phyloP scores from a whole-genome alignment of 2,888 invertebrate genomes.

The Drosophila vallismaia region DNA sequence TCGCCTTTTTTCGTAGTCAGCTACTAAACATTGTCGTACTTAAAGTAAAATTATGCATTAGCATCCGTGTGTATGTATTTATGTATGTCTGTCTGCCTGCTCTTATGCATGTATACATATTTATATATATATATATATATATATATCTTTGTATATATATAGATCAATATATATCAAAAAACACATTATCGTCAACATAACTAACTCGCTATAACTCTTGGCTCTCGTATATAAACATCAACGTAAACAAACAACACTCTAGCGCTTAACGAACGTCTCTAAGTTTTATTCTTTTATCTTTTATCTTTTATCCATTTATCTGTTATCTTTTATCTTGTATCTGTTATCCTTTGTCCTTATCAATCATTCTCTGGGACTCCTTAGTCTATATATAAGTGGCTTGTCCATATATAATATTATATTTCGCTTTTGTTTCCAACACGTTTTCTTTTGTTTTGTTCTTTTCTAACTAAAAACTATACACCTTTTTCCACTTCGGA shows the following conservation, averaged over 20 bases:
- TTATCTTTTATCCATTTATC: slow-evolving; percentile 1
- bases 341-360: not conserved
- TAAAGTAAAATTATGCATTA: slow-evolving; percentile 38
- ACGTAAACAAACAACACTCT: slow-evolving; percentile 75
- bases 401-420: slow-evolving; percentile 24
- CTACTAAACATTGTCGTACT: slow-evolving; percentile 52
- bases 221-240: slow-evolving; percentile 70
- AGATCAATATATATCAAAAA: slow-evolving; percentile 48
- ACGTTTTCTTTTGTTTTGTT: slow-evolving; percentile 25
- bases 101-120: slow-evolving; percentile 35
- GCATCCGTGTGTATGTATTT: slow-evolving; percentile 17
- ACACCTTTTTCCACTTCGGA: slow-evolving; percentile 55
- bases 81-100: slow-evolving; percentile 16
- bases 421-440: slow-evolving; percentile 28
- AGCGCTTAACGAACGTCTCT: slow-evolving; percentile 67
- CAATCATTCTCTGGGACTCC: slow-evolving; percentile 11
- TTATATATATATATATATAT: slow-evolving; percentile 1
- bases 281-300: slow-evolving; percentile 8
- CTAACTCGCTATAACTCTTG: slow-evolving; percentile 73
- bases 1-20: slow-evolving; percentile 27
- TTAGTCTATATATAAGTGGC: slow-evolving; percentile 40
- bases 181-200: slow-evolving; percentile 74
- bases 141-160: slow-evolving; percentile 43
- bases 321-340: not conserved
- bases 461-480: slow-evolving; percentile 76